A percentile compares a stretch with the other conserved stretches of the same genome.
phyloP scores from a whole-genome alignment of 2,113 vertebrate species.

The Oxyura jamaicensis region DNA sequence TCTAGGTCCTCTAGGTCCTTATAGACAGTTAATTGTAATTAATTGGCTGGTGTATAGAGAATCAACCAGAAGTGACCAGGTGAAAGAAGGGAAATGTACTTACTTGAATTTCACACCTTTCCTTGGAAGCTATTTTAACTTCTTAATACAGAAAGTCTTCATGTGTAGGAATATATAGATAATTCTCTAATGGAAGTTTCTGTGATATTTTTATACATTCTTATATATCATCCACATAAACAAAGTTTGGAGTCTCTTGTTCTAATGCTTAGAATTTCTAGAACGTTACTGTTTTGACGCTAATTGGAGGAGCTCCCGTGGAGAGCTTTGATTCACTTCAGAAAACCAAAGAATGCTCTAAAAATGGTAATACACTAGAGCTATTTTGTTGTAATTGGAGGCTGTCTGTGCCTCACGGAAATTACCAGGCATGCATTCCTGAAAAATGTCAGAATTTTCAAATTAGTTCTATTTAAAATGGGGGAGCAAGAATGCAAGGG shows the following conservation, averaged over 20 bases:
- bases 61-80: background rate
- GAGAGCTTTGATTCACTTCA: slow-evolving; percentile 50
- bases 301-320: slow-evolving; percentile 20
- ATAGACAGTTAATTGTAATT: background rate
- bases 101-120: background rate
- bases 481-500: background rate
- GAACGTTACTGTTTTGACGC: background rate
- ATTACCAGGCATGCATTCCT: slow-evolving; percentile 31
- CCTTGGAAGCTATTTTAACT: background rate
- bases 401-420: slow-evolving; percentile 29
- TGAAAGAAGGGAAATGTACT: background rate
- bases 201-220: background rate
- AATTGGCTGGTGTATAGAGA: background rate
- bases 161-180: background rate
- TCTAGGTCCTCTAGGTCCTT: background rate
- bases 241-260: background rate
- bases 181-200: background rate
- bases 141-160: background rate
- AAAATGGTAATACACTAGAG: slow-evolving; percentile 23
- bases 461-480: slow-evolving; percentile 41
- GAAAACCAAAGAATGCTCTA: slow-evolving; percentile 26
- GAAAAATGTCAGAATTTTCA: slow-evolving; percentile 54
- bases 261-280: background rate
- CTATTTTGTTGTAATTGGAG: slow-evolving; percentile 41
- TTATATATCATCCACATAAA: background rate